These are phyloP conservation scores for Myotis myotis DNA, from an alignment of 2,797 vertebrate species.

Conservation along the genomic window DNA sequence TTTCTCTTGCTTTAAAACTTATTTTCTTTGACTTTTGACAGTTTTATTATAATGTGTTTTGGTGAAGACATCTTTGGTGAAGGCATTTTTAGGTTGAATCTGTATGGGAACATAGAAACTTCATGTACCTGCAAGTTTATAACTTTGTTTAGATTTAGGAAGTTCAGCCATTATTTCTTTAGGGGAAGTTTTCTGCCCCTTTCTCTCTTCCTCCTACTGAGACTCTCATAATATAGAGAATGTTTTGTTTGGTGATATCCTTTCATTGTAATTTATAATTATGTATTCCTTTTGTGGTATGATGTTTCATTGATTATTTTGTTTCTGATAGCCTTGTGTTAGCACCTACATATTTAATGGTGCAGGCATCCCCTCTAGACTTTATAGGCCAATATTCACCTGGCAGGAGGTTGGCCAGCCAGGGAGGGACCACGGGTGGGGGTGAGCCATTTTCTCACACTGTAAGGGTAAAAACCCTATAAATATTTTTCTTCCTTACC, in stretches of 20 bases:
- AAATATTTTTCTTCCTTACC: background rate
- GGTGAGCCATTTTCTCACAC: background rate
- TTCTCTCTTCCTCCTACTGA: background rate
- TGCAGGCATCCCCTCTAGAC: background rate
- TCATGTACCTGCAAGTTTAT: background rate
- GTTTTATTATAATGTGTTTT: background rate
- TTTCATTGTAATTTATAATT: background rate
- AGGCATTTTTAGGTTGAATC: background rate
- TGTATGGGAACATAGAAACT: background rate
- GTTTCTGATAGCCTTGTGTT: background rate
- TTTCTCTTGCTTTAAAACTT: background rate
- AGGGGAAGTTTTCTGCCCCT: background rate
- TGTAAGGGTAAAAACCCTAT: background rate
- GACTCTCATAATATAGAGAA: background rate
- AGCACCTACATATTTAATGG: background rate
- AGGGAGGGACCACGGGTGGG: background rate
- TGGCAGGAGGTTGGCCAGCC: no score
- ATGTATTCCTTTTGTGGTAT: background rate
- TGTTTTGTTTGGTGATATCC: background rate
- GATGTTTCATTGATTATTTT: background rate
- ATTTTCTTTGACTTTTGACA: background rate
- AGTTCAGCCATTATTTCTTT: background rate
- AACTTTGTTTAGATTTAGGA: background rate
- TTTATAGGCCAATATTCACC: background rate
- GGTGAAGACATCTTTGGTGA: background rate